Evolutionary conservation across 1,140 invertebrate genomes (phyloP), one percentile per base, ranked within the genome.

Genomic region (Yoshiicerus persimilis): DNA sequence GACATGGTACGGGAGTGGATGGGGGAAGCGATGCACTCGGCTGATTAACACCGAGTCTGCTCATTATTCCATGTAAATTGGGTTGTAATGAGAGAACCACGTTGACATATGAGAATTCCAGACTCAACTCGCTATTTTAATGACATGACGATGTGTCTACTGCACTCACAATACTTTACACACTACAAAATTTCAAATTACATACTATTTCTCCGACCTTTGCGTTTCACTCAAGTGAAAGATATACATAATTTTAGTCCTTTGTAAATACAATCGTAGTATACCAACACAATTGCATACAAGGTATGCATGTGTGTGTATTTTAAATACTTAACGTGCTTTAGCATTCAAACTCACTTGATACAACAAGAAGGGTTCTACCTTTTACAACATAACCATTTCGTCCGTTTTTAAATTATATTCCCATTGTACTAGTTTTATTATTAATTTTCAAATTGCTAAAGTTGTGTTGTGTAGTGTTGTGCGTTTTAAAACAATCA

Each of bases 71-170:
- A 56, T 87, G 87, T 87, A 87, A 87, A 87, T 87, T 83, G 87
- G 80, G 66, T 84, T 87, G 80, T 87, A 87, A 87, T 87, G 47
- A 87, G 87, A 87, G 87, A 87, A 47, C 25, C 87, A 87, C 80
- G 87, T 83, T 87, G 87, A 87, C 87, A 87, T 87, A 87, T 87
- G 75, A 87, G 80, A 87, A 84, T 84, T 87, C 87, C 86, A 87
- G 66, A 27, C 64, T 80, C 86, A 36, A 36, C 38, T 87, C 64
- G 66, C n/a, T 87, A 80, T 87, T 87, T 87, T 87, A 87, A 87
- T 87, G 86, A 80, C 41, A 80, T 77, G 27, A 87, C 32, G 75
- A 80, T 80, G 34, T 36, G 75, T 80, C 34, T 80, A 80, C 75
- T 25, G 38, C 75, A 34, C 70, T 9, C n/a, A 80, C 75, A 16